These are phyloP conservation scores for Magallana angulata DNA, from an alignment of 1,140 invertebrate genomes.

Conservation along the genomic window DNA sequence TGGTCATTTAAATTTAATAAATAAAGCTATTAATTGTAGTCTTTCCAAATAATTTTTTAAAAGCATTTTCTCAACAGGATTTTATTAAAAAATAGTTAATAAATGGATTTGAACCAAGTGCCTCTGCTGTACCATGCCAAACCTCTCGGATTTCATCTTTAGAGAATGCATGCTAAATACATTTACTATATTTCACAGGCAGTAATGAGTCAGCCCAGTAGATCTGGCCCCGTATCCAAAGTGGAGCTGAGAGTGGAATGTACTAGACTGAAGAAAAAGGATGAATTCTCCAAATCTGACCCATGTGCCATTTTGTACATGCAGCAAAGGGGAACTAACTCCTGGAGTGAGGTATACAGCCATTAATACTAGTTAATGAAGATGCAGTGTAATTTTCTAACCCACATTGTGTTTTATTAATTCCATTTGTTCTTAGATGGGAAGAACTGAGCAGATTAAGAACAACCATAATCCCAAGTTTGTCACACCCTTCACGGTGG, in stretches of 20 bases:
- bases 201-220: not conserved
- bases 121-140: no score
- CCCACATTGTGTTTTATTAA: no score
- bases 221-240: constrained; percentile 68
- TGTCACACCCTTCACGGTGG: constrained; percentile 80
- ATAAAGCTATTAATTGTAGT: no score
- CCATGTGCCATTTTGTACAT: constrained; percentile 83
- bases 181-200: no score
- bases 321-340: constrained; percentile 78
- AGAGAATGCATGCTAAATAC: no score
- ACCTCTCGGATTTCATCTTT: no score
- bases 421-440: constrained; percentile 71
- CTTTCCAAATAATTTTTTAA: no score
- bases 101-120: no score
- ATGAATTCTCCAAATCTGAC: constrained; percentile 85
- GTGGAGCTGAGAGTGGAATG: constrained; percentile 76
- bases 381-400: not conserved
- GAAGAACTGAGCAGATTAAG: constrained; percentile 83
- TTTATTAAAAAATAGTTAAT: no score
- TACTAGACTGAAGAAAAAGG: constrained; percentile 83
- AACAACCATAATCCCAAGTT: constrained; percentile 84
- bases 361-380: no score
- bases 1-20: no score
- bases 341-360: constrained; percentile 80
- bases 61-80: no score